Percentiles rank a stretch among this genome's conserved stretches.
Conservation (phyloP, 23 tunicate genomes). For the Ciona savignyi region DNA sequence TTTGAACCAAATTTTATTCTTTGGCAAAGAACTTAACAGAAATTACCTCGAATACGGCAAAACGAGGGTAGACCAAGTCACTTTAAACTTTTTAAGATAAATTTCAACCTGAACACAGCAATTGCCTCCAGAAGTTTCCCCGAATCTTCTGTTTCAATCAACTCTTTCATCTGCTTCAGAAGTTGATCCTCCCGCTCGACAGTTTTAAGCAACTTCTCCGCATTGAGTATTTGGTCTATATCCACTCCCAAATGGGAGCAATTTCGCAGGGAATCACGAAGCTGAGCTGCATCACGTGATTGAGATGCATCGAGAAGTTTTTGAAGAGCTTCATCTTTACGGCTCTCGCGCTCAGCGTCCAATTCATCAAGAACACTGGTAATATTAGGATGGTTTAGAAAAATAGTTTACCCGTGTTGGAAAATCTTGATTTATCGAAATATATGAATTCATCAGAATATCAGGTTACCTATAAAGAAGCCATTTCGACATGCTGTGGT, state of each 20-base stretch:
- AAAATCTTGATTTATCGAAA: no score
- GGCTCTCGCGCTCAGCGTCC: constrained; percentile 2
- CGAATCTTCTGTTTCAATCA: constrained; percentile 11
- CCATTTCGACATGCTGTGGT: no score
- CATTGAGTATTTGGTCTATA: constrained; percentile 6
- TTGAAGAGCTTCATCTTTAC: constrained; percentile 7
- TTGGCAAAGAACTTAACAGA: no score
- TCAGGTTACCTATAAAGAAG: no score
- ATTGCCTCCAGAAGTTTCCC: constrained; percentile 24
- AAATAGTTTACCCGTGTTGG: no score
- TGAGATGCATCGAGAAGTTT: constrained; percentile 17
- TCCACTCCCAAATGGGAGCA: constrained; percentile 21
- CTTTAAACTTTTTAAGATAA: no score
- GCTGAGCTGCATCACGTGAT: constrained; percentile 8
- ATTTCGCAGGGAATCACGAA: constrained; percentile 6
- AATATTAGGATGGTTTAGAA: no score
- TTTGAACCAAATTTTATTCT: no score
- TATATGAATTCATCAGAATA: no score
- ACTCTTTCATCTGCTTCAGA: constrained; percentile 15
- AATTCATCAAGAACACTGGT: neutral
- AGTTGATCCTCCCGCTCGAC: constrained; percentile 32
- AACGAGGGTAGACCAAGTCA: no score
- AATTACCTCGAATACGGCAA: no score
- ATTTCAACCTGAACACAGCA: constrained; percentile 27
- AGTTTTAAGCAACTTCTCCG: constrained; percentile 16